Conservation (phyloP, 2,797 vertebrate genomes). For the Ptychobarbus kaznakovi region DNA sequence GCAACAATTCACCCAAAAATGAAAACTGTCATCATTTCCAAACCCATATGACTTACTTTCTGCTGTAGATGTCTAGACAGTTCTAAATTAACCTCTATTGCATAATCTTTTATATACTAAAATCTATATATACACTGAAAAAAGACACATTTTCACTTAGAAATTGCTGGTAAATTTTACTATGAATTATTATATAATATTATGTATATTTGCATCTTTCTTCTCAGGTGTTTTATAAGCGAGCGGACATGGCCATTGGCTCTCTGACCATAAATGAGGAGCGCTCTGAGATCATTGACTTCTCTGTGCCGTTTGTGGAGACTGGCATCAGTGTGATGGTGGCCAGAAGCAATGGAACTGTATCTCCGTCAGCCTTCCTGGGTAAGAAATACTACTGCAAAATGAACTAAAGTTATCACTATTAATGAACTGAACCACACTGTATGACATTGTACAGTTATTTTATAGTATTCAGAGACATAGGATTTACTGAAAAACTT, state of each 20-base stretch:
- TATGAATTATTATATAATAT: background rate
- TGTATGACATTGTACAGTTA: background rate
- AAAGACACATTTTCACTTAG: background rate
- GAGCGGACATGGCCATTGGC: constrained; percentile 97
- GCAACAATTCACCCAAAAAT: background rate
- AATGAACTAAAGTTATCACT: background rate
- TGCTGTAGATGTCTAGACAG: background rate
- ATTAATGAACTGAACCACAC: background rate
- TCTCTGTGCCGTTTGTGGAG: constrained; percentile 97
- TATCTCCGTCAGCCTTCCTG: constrained; percentile 95
- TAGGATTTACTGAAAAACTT: background rate
- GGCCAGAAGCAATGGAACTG: constrained; percentile 94
- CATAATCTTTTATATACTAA: background rate
- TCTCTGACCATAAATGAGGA: constrained; percentile 98
- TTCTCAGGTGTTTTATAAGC: constrained; percentile 92
- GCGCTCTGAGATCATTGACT: constrained; percentile 95
- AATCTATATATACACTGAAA: background rate
- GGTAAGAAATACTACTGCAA: constrained; percentile 76
- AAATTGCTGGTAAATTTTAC: no score
- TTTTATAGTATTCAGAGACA: background rate
- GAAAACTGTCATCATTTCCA: background rate
- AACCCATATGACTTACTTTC: background rate
- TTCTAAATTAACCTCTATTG: background rate
- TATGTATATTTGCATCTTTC: background rate
- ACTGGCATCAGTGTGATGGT: constrained; percentile 99